These are phyloP conservation scores for Eupeodes latifasciatus DNA, from an alignment of 2,888 invertebrate species.

Conservation along the genomic window DNA sequence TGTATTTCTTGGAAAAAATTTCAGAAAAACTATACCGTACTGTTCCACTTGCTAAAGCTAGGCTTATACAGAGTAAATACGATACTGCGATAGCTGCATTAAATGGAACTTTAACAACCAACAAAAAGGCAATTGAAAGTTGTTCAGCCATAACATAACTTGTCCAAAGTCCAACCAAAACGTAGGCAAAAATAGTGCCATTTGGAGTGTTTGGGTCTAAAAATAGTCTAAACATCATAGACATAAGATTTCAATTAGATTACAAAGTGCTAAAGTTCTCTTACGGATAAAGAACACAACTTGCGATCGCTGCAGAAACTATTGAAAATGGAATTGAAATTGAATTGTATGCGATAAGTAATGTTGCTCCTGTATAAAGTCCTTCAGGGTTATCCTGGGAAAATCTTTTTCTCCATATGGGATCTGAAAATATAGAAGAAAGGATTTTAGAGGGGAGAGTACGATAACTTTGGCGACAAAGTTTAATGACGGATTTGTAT, in stretches of 20 bases:
- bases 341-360: conserved; percentile 92
- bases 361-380: conserved; percentile 93
- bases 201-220: conserved; percentile 81
- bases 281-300: conserved; percentile 90
- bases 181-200: conserved; percentile 86
- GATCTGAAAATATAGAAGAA: conserved; percentile 86
- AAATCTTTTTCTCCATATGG: conserved; percentile 94
- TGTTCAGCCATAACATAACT: conserved; percentile 94
- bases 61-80: conserved; percentile 90
- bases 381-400: conserved; percentile 96
- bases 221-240: conserved; percentile 78
- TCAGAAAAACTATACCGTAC: conserved; percentile 86
- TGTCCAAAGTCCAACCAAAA: conserved; percentile 91
- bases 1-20: too few relatives aligned
- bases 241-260: neutral
- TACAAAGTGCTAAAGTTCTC: conserved; percentile 78
- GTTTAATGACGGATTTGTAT: too few relatives aligned
- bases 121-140: conserved; percentile 91
- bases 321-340: conserved; percentile 93
- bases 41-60: conserved; percentile 90
- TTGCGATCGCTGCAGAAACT: conserved; percentile 89
- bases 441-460: conserved; percentile 1
- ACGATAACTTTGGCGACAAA: too few relatives aligned
- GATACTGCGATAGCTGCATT: conserved; percentile 91
- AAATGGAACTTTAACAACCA: conserved; percentile 91